A percentile compares a stretch with the other conserved stretches of the same genome.
phyloP scores from a whole-genome alignment of 2,888 invertebrate species.

The Eilema sororculum region DNA sequence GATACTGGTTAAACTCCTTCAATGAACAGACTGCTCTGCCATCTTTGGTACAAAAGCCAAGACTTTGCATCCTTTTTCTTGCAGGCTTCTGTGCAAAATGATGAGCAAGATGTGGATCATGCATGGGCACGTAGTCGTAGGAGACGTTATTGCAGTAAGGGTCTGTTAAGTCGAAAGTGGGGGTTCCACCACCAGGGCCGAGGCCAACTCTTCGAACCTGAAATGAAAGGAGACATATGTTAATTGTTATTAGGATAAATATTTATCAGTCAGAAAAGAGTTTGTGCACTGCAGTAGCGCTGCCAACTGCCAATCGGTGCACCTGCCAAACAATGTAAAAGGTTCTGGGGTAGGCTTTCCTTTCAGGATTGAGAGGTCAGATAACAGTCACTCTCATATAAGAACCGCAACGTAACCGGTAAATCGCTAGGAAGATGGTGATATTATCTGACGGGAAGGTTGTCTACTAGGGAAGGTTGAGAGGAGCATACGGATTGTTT shows the following conservation, averaged over 20 bases:
- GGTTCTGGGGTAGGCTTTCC: no score
- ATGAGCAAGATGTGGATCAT: constrained; percentile 86
- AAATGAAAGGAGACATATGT: constrained; percentile 12
- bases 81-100: constrained; percentile 80
- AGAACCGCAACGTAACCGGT: background rate
- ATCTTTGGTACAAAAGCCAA: constrained; percentile 87
- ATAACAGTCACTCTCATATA: no score
- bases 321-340: no score
- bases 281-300: no score
- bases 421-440: no score
- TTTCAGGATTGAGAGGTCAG: no score
- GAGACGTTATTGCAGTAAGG: constrained; percentile 81
- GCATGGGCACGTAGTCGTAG: constrained; percentile 86
- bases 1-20: constrained; percentile 89
- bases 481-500: no score
- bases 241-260: background rate
- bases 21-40: constrained; percentile 88
- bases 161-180: constrained; percentile 78
- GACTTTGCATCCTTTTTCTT: constrained; percentile 76
- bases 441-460: no score
- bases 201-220: constrained; percentile 78
- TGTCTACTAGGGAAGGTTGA: no score
- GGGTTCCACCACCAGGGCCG: constrained; percentile 63
- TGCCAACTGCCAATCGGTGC: no score
- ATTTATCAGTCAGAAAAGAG: background rate